Conservation (phyloP, 2,888 invertebrate species). For the Pediacus dermestoides region DNA sequence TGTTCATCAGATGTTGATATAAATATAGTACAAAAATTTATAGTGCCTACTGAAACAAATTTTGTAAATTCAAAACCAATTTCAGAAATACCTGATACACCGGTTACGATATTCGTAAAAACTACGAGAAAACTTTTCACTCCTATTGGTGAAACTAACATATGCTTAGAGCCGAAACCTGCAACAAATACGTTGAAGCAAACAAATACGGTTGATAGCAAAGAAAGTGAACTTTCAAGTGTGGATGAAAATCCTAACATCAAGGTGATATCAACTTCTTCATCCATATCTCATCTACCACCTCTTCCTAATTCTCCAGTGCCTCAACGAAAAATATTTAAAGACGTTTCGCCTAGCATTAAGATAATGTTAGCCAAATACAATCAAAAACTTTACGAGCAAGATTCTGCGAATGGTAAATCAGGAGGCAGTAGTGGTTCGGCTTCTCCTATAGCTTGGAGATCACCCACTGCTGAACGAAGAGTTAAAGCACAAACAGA, state of each 20-base stretch:
- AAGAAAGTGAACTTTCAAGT: constrained; percentile 1
- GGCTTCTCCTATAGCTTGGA: constrained; percentile 62
- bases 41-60: constrained; percentile 37
- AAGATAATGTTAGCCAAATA: constrained; percentile 68
- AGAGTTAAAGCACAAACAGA: constrained; percentile 55
- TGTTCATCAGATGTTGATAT: too few species aligned
- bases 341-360: constrained; percentile 68
- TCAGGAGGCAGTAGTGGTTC: constrained; percentile 58
- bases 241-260: neutral
- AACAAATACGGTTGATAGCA: constrained; percentile 9
- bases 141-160: constrained; percentile 48
- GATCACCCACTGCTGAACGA: constrained; percentile 60
- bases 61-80: constrained; percentile 24
- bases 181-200: neutral
- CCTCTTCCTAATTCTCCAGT: constrained; percentile 60
- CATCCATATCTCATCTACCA: constrained; percentile 46
- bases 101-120: constrained; percentile 69
- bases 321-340: constrained; percentile 54
- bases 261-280: too few species aligned
- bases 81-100: constrained; percentile 31
- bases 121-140: constrained; percentile 78
- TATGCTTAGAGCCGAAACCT: neutral
- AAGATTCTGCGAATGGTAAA: constrained; percentile 47
- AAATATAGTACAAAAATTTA: constrained; percentile 28
- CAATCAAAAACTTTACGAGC: constrained; percentile 61